Evolutionary conservation across 2,113 vertebrate species (phyloP).

Genomic region (Lagopus muta): DNA sequence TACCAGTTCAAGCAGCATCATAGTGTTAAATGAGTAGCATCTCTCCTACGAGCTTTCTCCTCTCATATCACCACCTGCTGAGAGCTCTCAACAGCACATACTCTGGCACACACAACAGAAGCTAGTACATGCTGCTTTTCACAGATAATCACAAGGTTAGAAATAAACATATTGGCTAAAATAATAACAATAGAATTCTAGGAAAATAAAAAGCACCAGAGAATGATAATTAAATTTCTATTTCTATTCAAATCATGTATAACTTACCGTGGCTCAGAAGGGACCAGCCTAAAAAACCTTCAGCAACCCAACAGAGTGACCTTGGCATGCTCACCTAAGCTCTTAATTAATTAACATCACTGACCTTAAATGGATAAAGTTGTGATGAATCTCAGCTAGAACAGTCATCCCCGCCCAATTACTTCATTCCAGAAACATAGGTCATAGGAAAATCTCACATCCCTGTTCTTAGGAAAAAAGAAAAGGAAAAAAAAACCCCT

Average conservation of each 20-base stretch:
- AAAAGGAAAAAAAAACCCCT: not conserved
- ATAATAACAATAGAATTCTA: not conserved
- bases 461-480: not conserved
- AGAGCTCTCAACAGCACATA: not conserved
- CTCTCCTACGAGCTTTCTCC: not conserved
- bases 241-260: not conserved
- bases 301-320: rapidly evolving
- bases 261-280: not conserved
- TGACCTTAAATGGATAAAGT: not conserved
- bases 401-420: not conserved
- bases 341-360: not conserved
- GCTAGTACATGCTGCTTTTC: not conserved
- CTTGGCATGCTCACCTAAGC: not conserved
- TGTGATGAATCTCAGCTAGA: not conserved
- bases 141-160: not conserved
- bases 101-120: not conserved
- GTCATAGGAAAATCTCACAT: not conserved
- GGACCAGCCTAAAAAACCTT: rapidly evolving
- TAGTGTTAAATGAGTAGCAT: not conserved
- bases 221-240: not conserved
- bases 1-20: not conserved
- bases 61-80: not conserved
- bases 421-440: not conserved
- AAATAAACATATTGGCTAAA: not conserved
- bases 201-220: not conserved